Base-by-base conservation (phyloP, 2,888 invertebrate species). In the Brachylomia viminalis region DNA sequence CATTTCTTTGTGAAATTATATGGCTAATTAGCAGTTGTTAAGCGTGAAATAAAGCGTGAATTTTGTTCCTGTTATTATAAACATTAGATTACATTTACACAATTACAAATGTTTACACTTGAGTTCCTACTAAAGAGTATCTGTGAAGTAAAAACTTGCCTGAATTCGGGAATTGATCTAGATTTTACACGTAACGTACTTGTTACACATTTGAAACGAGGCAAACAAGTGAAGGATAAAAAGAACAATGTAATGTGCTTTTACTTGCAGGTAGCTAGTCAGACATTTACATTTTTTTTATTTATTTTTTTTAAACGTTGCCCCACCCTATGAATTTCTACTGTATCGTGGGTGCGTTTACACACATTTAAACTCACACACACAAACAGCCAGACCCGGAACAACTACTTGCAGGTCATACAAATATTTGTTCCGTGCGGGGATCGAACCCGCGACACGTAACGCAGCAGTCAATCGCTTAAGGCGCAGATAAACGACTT, bases 1-100 rank as follows among this genome's bases (percentile, higher is more conserved):
- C 27, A 27, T 69, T 74, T 56, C 2, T 76, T 77, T 64, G 38
- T 56, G 54, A 62, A 73, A 84, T 74, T 72, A 65, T 59, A 59
- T 78, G 59, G 20, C 23, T 84, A 45, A 73, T 77, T 77, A 67
- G 30, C 23, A 47, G 11, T 38, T 61, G 45, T 47, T 56, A 20
- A 45, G 42, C 47, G 67, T 67, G 59, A 54, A 83, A 71, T 72
- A 27, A 58, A 61, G 20, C 68, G 59, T 61, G 27, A 33, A 52
- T 49, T 54, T 67, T 23, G 47, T 84, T 77, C 59, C 71, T 72
- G n/a, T n/a, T 62, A 38, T 64, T 52, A 72, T 70, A 67, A 30
- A 58, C 45, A 58, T 71, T 7, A 6, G 7, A 72, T 49, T 68
- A 64, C 4, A 27, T 27, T 49, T 15, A 10, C 6, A 23, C 30